These are phyloP conservation scores for Epizoanthus scotinus DNA, from an alignment of 92 coral and sea anemone genomes.

Conservation along the genomic window DNA sequence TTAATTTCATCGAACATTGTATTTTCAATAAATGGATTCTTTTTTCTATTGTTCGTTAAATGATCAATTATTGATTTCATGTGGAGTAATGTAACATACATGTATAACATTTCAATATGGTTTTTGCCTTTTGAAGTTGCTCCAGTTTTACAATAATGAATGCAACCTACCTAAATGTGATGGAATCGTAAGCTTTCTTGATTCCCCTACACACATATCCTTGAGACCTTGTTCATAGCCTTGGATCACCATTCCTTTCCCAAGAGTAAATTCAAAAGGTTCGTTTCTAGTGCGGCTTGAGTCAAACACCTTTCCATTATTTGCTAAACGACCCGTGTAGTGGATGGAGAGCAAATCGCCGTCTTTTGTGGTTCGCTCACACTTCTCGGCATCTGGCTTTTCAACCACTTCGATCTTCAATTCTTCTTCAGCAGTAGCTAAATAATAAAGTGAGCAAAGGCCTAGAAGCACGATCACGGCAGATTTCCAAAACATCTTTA, in stretches of 20 bases:
- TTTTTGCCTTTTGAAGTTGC: background rate
- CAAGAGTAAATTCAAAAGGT: conserved; percentile 93
- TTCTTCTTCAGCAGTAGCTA: conserved; percentile 51
- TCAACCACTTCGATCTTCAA: conserved; percentile 75
- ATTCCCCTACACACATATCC: conserved; percentile 98
- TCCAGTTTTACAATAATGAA: background rate
- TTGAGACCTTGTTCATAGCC: conserved; percentile 97
- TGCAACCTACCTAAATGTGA: conserved; percentile 75
- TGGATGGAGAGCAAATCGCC: conserved; percentile 83
- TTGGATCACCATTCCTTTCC: conserved; percentile 91
- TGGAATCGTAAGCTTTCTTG: conserved; percentile 87
- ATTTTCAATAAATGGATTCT: background rate
- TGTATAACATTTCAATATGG: background rate
- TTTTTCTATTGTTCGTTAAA: conserved; percentile 1
- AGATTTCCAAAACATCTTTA: conserved; percentile 15
- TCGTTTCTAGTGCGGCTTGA: conserved; percentile 79
- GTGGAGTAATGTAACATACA: background rate
- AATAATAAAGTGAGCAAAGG: background rate
- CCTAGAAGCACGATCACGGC: conserved; percentile 8
- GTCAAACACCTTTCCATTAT: conserved; percentile 79
- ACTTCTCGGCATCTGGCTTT: conserved; percentile 72
- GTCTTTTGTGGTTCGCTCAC: conserved; percentile 63
- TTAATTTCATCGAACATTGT: background rate
- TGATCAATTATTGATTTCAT: conserved; percentile 33
- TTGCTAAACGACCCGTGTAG: conserved; percentile 78